These are phyloP conservation scores for Torymus texanus DNA, from an alignment of 2,888 invertebrate species.

Conservation along the genomic window DNA sequence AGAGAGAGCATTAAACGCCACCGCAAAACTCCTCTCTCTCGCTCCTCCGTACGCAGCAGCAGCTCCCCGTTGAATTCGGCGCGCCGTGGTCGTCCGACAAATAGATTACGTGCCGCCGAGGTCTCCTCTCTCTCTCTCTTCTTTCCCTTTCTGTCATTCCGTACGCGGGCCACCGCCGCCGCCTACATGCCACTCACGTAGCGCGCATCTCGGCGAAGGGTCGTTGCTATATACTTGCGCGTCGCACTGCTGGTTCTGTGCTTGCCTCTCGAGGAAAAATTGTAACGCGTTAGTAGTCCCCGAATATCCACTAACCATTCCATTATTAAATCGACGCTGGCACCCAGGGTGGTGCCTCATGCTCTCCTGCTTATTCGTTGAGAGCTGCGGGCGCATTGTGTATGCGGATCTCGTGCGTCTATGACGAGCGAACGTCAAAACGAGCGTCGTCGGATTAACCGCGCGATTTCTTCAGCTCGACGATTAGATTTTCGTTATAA, in stretches of 20 bases:
- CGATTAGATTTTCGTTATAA: conserved; percentile 42
- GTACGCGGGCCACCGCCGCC: conserved; percentile 40
- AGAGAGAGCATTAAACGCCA: conserved; percentile 51
- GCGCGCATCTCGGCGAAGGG: conserved; percentile 59
- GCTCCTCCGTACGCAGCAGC: conserved; percentile 47
- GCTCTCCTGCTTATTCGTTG: background rate
- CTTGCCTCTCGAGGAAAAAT: conserved; percentile 66
- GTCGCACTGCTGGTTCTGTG: too few relatives aligned
- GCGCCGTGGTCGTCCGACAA: conserved; percentile 72
- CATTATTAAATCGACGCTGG: conserved; percentile 73
- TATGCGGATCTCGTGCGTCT: conserved; percentile 53
- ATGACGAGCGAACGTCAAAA: conserved; percentile 48
- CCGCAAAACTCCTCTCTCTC: conserved; percentile 33
- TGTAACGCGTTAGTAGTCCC: conserved; percentile 70
- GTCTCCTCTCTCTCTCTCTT: conserved; percentile 61
- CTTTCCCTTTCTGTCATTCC: conserved; percentile 54
- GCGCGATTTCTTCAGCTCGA: conserved; percentile 40
- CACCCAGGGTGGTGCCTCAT: background rate
- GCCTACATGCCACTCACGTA: conserved; percentile 74
- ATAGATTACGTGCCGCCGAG: conserved; percentile 73
- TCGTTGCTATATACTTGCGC: conserved; percentile 40
- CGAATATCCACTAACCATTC: conserved; percentile 73
- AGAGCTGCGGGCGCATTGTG: conserved; percentile 51
- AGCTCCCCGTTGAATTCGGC: conserved; percentile 58
- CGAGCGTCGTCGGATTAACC: conserved; percentile 48